phyloP scores from a whole-genome alignment of 2,888 invertebrate species.

The Macropis europaea region DNA sequence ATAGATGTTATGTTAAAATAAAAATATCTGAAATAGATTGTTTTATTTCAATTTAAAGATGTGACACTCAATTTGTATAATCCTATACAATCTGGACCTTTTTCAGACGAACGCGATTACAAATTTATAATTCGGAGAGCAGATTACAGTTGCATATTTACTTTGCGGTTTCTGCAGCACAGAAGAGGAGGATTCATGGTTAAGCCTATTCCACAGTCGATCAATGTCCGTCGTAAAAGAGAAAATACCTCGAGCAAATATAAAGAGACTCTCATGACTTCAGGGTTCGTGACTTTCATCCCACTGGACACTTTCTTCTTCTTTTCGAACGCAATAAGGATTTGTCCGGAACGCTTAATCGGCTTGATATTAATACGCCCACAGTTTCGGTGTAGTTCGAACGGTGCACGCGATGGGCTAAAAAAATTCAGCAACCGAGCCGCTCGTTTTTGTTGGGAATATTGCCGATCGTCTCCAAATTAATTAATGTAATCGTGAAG shows the following conservation, averaged over 20 bases:
- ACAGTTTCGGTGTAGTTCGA: conserved; percentile 12
- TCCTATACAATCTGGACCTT: no score
- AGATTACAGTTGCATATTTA: no score
- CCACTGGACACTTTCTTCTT: not conserved
- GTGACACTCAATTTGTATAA: no score
- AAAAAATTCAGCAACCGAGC: not conserved
- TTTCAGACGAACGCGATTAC: no score
- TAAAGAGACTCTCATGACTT: not conserved
- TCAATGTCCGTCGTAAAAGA: not conserved
- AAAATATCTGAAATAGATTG: not conserved
- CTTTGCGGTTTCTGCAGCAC: no score
- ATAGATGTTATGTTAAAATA: not conserved
- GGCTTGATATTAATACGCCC: conserved; percentile 13
- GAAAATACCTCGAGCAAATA: not conserved
- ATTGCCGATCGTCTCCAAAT: no score
- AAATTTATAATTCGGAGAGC: no score
- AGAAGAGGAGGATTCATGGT: no score
- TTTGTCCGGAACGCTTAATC: not conserved
- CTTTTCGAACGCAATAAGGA: not conserved
- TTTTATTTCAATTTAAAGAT: no score
- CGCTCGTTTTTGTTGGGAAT: no score
- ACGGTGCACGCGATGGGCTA: not conserved
- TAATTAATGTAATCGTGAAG: no score
- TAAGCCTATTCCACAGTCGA: conserved; percentile 8
- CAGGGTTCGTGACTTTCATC: conserved; percentile 10